Evolutionary conservation across 1,140 invertebrate species (phyloP).

Genomic region (Holotrichia oblita): DNA sequence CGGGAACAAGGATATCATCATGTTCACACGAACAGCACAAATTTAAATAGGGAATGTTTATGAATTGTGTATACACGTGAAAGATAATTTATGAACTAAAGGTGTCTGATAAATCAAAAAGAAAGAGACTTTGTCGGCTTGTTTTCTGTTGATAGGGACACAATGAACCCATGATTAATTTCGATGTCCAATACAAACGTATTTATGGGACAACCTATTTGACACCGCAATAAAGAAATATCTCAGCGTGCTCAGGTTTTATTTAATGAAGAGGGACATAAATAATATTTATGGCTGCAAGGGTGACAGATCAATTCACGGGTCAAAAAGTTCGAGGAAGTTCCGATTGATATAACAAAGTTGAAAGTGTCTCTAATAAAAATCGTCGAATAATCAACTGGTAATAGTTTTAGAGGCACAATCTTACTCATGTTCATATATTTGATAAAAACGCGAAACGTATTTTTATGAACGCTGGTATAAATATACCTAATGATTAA

Average conservation of each 20-base stretch:
- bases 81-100: neutral
- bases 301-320: neutral
- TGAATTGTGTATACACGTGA: neutral
- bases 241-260: neutral
- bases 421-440: neutral
- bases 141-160: neutral
- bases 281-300: conserved; percentile 8
- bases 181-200: conserved; percentile 3
- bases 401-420: too few relatives aligned
- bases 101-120: conserved; percentile 19
- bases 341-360: too few relatives aligned
- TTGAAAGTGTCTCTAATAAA: too few relatives aligned
- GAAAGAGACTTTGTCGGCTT: neutral
- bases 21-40: conserved; percentile 17
- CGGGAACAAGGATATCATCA: neutral
- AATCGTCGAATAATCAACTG: too few relatives aligned
- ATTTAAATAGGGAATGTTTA: conserved; percentile 21
- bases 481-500: conserved; percentile 3
- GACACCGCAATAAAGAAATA: conserved; percentile 13
- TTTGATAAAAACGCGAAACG: neutral
- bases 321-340: too few relatives aligned
- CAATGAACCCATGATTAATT: conserved; percentile 28
- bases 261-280: neutral
- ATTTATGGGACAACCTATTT: conserved; percentile 21
- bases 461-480: neutral